A percentile compares a stretch with the other conserved stretches of the same genome.
These are phyloP conservation scores for Papilio machaon DNA, from an alignment of 1,140 invertebrate genomes.

Conservation along the genomic window DNA sequence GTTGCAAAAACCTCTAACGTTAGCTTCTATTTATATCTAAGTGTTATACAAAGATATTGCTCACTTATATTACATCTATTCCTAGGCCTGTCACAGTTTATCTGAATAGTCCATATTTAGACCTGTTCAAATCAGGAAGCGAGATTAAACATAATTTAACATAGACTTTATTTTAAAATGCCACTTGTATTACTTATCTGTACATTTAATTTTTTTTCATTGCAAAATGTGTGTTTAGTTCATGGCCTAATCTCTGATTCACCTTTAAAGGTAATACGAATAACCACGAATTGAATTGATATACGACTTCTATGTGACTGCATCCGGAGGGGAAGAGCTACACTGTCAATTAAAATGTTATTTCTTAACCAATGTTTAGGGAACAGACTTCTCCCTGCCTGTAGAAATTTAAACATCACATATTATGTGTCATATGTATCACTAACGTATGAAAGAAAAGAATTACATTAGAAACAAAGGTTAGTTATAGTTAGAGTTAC, in stretches of 20 bases:
- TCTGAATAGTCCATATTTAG: constrained; percentile 7
- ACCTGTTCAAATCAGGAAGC: background rate
- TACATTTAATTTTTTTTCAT: background rate
- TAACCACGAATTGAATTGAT: background rate
- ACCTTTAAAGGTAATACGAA: background rate
- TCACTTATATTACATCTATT: background rate
- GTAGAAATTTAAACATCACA: background rate
- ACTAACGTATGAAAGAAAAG: background rate
- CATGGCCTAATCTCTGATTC: background rate
- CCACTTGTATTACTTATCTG: background rate
- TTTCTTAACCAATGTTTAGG: background rate
- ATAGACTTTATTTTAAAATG: background rate
- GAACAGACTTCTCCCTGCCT: background rate
- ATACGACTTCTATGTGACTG: background rate
- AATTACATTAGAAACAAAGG: background rate
- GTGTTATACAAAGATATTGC: background rate
- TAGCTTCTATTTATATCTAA: background rate
- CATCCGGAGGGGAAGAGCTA: constrained; percentile 5
- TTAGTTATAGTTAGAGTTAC: background rate
- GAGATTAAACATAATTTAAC: background rate
- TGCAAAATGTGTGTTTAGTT: background rate
- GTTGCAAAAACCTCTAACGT: background rate
- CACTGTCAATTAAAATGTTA: background rate
- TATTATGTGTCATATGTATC: background rate
- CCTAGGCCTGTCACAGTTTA: background rate